Evolutionary conservation across 2,888 invertebrate species (phyloP), one percentile per base, ranked within the genome.

Genomic region (Linyphia triangularis): DNA sequence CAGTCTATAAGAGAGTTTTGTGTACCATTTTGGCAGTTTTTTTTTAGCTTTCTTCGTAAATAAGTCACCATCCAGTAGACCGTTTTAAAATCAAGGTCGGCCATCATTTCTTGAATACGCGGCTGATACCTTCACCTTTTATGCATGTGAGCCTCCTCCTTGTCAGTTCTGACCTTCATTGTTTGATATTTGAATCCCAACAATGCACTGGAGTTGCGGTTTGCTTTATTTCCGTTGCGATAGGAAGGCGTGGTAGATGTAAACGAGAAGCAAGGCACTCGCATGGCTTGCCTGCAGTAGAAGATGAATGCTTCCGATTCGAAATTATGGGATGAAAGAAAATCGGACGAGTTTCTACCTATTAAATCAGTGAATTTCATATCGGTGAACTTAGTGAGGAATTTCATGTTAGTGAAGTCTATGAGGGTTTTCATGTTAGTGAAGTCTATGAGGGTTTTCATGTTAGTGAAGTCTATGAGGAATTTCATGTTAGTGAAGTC

Each of bases 151-250:
- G 57, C 30, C 26, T 57, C 28, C n/a, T 30, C 22, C 24, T 19
- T 37, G 57, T 73, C n/a, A n/a, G 7, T 28, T 9, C 72, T 28
- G 79, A 79, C 79, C 79, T 69, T 79, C 79, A 57, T 24, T n/a
- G 67, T 57, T 13, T 33, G 33, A 57, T 67, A 79, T 69, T 57
- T 79, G 79, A 79, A 79, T 69, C 69, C 79, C 37, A 57, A 57
- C 79, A 79, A 69, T 69, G 57, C 51, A 57, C 10, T 51, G 33
- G 33, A 28, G 57, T 24, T 63, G 63, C 65, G 65, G 65, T 65
- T 78, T 40, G 77, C 51, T 37, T 79, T 30, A 79, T 69, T 69
- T 79, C 67, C 57, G 69, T 22, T 79, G 13, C 69, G 43, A 43
- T 43, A 57, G 7, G 30, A 69, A 69, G 65, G 57, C 37, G 69